Evolutionary conservation across 2,797 vertebrate genomes (phyloP).

Genomic region (Scyliorhinus canicula): DNA sequence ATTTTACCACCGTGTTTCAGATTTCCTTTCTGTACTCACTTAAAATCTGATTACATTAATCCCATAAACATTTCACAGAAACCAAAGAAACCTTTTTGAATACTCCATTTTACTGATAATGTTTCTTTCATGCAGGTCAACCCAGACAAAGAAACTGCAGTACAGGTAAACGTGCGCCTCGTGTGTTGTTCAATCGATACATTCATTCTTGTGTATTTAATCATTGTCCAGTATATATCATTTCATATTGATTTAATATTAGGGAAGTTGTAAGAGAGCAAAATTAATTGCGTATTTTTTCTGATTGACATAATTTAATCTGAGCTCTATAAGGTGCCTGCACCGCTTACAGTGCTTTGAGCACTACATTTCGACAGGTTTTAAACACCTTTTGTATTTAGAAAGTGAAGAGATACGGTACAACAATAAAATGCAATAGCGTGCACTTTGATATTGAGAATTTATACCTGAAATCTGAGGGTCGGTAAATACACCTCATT

Average conservation of each 20-base stretch:
- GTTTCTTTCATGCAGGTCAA: constrained; percentile 46
- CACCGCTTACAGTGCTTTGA: neutral
- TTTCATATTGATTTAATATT: neutral
- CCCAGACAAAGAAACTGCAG: constrained; percentile 51
- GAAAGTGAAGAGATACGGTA: neutral
- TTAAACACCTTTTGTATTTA: neutral
- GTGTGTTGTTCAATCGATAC: neutral
- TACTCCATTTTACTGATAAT: constrained; percentile 20
- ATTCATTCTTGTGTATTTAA: neutral
- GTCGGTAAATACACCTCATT: neutral
- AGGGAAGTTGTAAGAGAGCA: neutral
- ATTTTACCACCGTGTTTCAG: neutral
- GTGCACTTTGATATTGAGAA: neutral
- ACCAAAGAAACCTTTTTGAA: neutral
- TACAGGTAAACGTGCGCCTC: constrained; percentile 54
- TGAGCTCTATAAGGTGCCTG: neutral
- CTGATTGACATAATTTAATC: neutral
- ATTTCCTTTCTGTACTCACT: neutral
- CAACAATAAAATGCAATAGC: no score
- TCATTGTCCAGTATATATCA: neutral
- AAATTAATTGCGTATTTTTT: neutral
- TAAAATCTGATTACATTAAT: constrained; percentile 6
- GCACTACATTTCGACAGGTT: neutral
- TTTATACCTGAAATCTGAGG: neutral
- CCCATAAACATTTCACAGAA: neutral